Evolutionary conservation across 2,888 invertebrate species (phyloP).

Genomic region (Amphimallon solstitiale): DNA sequence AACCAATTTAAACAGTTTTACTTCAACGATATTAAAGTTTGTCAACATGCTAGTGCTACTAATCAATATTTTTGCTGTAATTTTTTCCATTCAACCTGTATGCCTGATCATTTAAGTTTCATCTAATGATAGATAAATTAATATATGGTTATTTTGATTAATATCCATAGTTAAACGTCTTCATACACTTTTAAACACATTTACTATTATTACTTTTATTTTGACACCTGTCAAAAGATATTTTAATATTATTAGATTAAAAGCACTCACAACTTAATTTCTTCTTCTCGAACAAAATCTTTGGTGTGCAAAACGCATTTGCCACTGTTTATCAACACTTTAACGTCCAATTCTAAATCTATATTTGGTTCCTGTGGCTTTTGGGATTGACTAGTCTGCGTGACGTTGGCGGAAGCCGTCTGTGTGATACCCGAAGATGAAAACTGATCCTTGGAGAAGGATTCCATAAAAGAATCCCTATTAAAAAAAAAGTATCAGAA

Average conservation of each 20-base stretch:
- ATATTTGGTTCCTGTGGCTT: conserved; percentile 89
- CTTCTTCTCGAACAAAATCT: conserved; percentile 76
- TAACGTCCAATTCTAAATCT: conserved; percentile 95
- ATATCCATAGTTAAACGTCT: too few species aligned
- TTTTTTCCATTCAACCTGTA: too few species aligned
- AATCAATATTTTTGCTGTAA: too few species aligned
- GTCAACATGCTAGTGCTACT: too few species aligned
- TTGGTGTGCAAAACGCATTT: conserved; percentile 97
- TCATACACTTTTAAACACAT: too few species aligned
- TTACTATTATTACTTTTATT: not conserved
- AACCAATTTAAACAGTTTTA: too few species aligned
- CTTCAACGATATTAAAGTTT: too few species aligned
- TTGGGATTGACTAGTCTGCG: conserved; percentile 60
- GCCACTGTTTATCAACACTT: conserved; percentile 95
- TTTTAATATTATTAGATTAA: too few species aligned
- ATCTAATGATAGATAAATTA: too few species aligned
- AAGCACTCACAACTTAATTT: conserved; percentile 68
- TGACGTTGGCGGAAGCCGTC: conserved; percentile 37
- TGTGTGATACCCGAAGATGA: conserved; percentile 49
- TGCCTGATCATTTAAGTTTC: too few species aligned
- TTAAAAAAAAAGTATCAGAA: not conserved
- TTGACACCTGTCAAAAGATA: not conserved
- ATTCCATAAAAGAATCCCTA: conserved; percentile 20
- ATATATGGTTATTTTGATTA: too few species aligned
- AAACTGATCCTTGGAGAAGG: conserved; percentile 52